Percentiles rank a stretch among this genome's conserved stretches.
Evolutionary conservation across 1,140 invertebrate genomes (phyloP).

Genomic region (Rhagoletis pomonella): DNA sequence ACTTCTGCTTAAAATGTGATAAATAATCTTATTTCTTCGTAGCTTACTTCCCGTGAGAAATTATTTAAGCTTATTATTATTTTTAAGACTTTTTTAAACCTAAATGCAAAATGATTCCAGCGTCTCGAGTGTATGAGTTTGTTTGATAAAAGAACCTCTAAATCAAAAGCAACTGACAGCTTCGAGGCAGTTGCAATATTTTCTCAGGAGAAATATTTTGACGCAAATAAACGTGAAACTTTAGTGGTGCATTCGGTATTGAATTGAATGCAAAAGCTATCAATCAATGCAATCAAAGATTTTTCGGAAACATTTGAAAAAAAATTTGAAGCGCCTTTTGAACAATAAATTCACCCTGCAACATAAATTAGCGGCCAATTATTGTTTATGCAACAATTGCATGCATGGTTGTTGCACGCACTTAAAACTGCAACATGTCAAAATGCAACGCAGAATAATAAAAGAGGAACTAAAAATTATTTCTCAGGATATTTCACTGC

Average conservation of each 20-base stretch:
- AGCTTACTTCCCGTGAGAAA: too few relatives aligned
- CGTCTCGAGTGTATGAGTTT: neutral
- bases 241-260: neutral
- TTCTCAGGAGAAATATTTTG: neutral
- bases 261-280: neutral
- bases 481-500: neutral
- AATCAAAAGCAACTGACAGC: constrained; percentile 28
- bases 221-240: neutral
- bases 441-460: neutral
- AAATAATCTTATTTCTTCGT: too few relatives aligned
- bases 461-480: too few relatives aligned
- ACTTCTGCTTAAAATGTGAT: too few relatives aligned
- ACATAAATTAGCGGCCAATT: constrained; percentile 37
- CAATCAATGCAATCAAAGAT: constrained; percentile 35
- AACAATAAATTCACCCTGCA: neutral
- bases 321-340: neutral
- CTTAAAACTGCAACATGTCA: constrained; percentile 22
- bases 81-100: too few relatives aligned
- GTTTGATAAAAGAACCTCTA: neutral
- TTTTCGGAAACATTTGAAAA: neutral
- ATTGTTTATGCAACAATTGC: constrained; percentile 42
- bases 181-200: neutral
- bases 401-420: constrained; percentile 15
- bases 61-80: too few relatives aligned
- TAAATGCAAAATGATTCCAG: too few relatives aligned